Evolutionary conservation across 2,888 invertebrate genomes (phyloP), one percentile per base, ranked within the genome.

Genomic region (Synanthedon formicaeformis): DNA sequence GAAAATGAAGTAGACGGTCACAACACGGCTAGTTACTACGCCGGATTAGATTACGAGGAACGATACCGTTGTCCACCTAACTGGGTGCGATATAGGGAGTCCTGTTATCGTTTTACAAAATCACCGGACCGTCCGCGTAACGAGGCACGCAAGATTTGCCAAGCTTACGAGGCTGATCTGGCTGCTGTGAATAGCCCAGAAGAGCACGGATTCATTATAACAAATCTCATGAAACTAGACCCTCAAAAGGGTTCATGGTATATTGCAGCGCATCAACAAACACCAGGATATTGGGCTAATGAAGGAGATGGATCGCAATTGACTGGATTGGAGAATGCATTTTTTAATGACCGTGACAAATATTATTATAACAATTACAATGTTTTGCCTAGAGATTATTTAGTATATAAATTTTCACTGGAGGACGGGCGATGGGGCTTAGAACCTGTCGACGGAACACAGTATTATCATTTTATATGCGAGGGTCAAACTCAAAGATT

Each of bases 71-170:
- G 98, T 78, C 97, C 97, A 0, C 92, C 93, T 52, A 91, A 95
- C 73, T 98, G 98, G 98, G 80, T 93, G n/a, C 90, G 91, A 40
- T 94, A 90, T 69, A 90, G 92, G 59, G 92, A 93, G 56, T 92
- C 93, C 0, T 98, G 98, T 76, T 97, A 96, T 74, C 91, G 95
- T 52, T 98, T 97, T 69, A 94, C 95, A 3, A 94, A 95, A 67
- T 96, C 96, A 4, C 97, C 97, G 0, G 90, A 92, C 63, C 93
- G 92, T 54, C 91, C 91, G 48, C 91, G 93, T 68, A 92, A 91
- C 63, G 96, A 96, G 64, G 96, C 97, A 0, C 90, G 93, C 61
- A 91, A 91, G 66, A 93, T 95, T 62, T 97, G 97, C 71, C 92
- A 93, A 86, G 93, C 94, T 0, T 94, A 92, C 65, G 93, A 93